Evolutionary conservation across 2,113 vertebrate species (phyloP), one percentile per base, ranked within the genome.

Genomic region (Aleadryas rufinucha): DNA sequence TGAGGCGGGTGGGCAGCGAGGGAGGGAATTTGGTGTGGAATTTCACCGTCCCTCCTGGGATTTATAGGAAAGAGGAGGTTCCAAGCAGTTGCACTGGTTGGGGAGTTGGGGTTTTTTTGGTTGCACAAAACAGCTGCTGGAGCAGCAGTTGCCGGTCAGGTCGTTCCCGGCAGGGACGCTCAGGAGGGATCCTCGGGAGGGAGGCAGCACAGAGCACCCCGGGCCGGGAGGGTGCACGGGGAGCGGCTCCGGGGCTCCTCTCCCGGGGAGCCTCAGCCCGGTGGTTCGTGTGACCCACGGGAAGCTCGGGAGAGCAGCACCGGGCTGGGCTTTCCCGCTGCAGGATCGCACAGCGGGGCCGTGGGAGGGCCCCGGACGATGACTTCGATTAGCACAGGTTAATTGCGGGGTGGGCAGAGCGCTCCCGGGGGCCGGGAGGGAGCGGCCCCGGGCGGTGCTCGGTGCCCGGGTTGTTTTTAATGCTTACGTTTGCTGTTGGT

Each of bases 401-500:
- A 1, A 39, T 16, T 6, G 37, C 75, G 42, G 44, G 57, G 3
- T 6, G 66, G 49, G n/a, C 31, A 11, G 39, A 5, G 28, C 35
- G 1, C 27, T 9, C 7, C 26, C 33, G 21, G 42, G 19, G 41
- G 69, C 90, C 53, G 37, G 95, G 81, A 39, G 37, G n/a, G 70
- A 22, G 87, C 70, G 15, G 80, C 27, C 96, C 90, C 45, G 65
- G 72, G 59, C 44, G 94, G 2, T 71, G 82, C 89, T 87, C 85
- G 81, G 93, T 93, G 50, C 89, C 93, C 52, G 79, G 70, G 53
- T 14, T 8, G 60, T 86, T 97, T 95, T 96, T 94, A 95, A 96
- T 87, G 96, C 97, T 98, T 83, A 66, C 96, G 74, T 97, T 98
- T 97, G 97, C 97, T 98, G 96, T 53, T 88, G 94, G 68, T 93